A percentile compares a stretch with the other conserved stretches of the same genome.
These are phyloP conservation scores for Rhaphigaster nebulosa DNA, from an alignment of 2,888 invertebrate species.

Conservation along the genomic window DNA sequence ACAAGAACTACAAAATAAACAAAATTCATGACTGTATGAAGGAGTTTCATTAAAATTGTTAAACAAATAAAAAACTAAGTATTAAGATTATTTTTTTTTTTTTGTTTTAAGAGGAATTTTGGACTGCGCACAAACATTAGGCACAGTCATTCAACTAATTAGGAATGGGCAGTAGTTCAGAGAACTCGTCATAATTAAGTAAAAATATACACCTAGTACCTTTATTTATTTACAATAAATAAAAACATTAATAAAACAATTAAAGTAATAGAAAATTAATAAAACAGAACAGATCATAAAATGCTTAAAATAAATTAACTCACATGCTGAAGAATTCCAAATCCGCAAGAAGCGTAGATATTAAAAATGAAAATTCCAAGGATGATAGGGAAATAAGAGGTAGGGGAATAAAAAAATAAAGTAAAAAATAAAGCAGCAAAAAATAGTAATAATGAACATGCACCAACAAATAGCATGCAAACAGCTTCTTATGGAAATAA, in stretches of 20 bases:
- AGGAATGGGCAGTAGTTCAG: background rate
- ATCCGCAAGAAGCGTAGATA: conserved; percentile 42
- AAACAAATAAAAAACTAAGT: too few species aligned
- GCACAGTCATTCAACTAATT: background rate
- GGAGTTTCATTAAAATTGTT: too few species aligned
- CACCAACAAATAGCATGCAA: conserved; percentile 6
- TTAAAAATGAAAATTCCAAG: conserved; percentile 8
- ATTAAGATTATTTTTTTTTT: too few species aligned
- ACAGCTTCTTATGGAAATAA: background rate
- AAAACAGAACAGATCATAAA: background rate
- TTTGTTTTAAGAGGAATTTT: too few species aligned
- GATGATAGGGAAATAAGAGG: background rate
- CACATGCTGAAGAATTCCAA: conserved; percentile 54
- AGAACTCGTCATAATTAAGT: too few species aligned
- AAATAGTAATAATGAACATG: background rate
- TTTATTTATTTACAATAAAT: too few species aligned
- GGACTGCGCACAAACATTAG: too few species aligned
- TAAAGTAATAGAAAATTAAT: background rate
- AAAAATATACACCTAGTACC: too few species aligned
- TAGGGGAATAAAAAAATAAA: background rate
- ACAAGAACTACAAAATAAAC: too few species aligned
- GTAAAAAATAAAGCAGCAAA: background rate
- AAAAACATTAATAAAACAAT: background rate
- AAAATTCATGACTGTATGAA: too few species aligned
- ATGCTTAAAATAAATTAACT: conserved; percentile 32